Evolutionary conservation across 1,140 invertebrate genomes (phyloP), one percentile per base, ranked within the genome.

Genomic region (Papilio polyxenes): DNA sequence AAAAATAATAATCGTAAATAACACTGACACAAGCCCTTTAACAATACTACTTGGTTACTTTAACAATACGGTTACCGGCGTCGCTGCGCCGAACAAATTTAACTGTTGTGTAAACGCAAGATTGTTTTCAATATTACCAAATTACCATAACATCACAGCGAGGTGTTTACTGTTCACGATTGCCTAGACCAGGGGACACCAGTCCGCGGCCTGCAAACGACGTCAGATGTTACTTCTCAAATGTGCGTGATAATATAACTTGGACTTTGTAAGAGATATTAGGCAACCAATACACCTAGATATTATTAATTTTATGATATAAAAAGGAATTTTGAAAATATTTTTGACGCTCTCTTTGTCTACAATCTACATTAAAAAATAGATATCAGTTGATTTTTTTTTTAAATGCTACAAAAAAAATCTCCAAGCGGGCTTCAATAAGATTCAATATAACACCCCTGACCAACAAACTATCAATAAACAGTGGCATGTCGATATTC

Each of bases 401-500:
- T 13, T 40, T 4, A 72, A 40, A 72, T 15, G 23, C 0, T 10
- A 65, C 23, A 37, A 65, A 65, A 4, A 4, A 72, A 51, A 8
- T 49, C 48, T 49, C 17, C 17, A 69, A 37, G 65, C 65, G 65
- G 65, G 31, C 65, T 23, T 6, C 65, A 0, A 5, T 6, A 72
- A 69, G 31, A 69, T 31, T 69, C 31, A 31, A 9, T 23, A 15
- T 37, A 20, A 23, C 75, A 76, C 44, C 75, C n/a, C 75, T 77
- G 75, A 9, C 75, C 11, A 62, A 31, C 1, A 79, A 53, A 53
- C 5, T 31, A 62, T 79, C 56, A 79, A 79, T 79, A 79, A 79
- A 79, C 77, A 79, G 77, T 79, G 77, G 77, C 77, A 62, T 79
- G 77, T 79, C 53, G 77, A 79, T 79, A 79, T 62, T 62, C 44